Base-by-base conservation (phyloP, 2,797 vertebrate species). In the Momotus momota region DNA sequence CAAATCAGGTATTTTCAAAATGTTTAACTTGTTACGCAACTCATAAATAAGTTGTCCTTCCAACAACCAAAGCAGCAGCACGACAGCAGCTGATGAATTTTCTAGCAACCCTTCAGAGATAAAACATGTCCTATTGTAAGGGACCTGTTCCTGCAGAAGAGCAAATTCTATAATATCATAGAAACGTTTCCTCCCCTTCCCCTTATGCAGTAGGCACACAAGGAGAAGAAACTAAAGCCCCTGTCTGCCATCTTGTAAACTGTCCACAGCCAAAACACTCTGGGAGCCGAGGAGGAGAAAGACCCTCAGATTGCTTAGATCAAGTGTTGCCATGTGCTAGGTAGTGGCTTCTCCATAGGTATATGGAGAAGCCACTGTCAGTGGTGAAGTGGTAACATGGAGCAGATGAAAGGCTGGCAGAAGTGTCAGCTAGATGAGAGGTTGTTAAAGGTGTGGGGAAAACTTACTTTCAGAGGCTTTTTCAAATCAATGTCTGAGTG, bases 401-500 rank as follows among this genome's bases (percentile, higher is more conserved):
- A 74, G 77, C 1, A 7, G 38, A 19, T 60, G 43, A 80, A 67
- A 52, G 38, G 51, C 33, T 92, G 27, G 27, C 20, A 72, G 67
- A 81, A 88, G 31, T 10, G 4, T 33, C 19, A 57, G 19, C 27
- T 25, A 43, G 12, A 61, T 45, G 4, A 72, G 19, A 65, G 7
- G 38, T 22, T n/a, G 33, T 11, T 61, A 43, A 87, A 77, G 20
- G 38, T 7, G 14, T 2, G 27, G 14, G 25, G 29, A 46, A 64
- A 48, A 86, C 98, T 98, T 96, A 99, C 99, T 98, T 99, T 99
- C 60, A 99, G 98, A 26, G 99, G 99, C 74, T 99, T 99, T 97
- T 99, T 99, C 93, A 99, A 98, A 97, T 99, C 99, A 85, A 99
- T 98, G 29, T 99, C 99, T 31, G 99, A 99, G 97, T 99, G 99